Evolutionary conservation across 2,888 invertebrate genomes (phyloP).

Genomic region (Abrostola triplasia): DNA sequence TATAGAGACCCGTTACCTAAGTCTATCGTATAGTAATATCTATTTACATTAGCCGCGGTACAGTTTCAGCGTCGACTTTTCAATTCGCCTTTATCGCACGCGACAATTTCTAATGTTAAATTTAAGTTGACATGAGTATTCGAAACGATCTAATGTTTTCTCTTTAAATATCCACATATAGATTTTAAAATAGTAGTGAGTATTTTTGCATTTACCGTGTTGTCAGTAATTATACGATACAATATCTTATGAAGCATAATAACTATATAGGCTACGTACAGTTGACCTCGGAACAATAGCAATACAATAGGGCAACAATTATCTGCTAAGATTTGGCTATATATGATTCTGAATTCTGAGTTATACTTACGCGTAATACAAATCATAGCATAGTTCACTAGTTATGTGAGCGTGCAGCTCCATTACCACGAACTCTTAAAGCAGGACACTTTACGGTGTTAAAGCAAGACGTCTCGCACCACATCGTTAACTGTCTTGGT

Average conservation of each 20-base stretch:
- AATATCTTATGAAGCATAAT: conserved; percentile 69
- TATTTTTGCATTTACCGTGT: conserved; percentile 70
- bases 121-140: conserved; percentile 54
- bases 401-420: background rate
- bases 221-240: conserved; percentile 52
- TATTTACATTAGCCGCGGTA: conserved; percentile 37
- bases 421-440: too few relatives aligned
- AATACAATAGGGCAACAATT: conserved; percentile 55
- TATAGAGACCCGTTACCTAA: conserved; percentile 50
- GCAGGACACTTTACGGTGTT: too few relatives aligned
- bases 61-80: conserved; percentile 43
- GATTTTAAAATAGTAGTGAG: conserved; percentile 54
- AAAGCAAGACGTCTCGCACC: too few relatives aligned
- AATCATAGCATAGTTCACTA: background rate
- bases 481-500: too few relatives aligned
- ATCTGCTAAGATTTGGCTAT: conserved; percentile 68
- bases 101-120: conserved; percentile 50
- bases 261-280: conserved; percentile 56
- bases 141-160: conserved; percentile 40
- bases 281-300: conserved; percentile 58
- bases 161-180: conserved; percentile 41
- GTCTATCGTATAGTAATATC: conserved; percentile 46
- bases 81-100: conserved; percentile 62
- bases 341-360: conserved; percentile 59
- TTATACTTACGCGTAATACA: conserved; percentile 63